Evolutionary conservation across 2,888 invertebrate genomes (phyloP), one percentile per base, ranked within the genome.

Genomic region (Phorcus lineatus): DNA sequence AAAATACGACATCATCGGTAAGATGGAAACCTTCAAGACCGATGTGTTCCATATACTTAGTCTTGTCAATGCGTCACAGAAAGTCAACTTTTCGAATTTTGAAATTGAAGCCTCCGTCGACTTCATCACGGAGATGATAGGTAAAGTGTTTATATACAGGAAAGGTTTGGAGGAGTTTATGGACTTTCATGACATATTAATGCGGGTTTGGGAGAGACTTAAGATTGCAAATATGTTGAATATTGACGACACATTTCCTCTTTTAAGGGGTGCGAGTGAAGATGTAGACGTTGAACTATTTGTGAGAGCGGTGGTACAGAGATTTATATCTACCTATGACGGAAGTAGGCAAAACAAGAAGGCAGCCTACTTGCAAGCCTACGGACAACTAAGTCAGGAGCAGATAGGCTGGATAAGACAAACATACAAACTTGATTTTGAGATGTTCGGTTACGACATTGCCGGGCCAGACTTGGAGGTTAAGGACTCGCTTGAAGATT

Each of bases 191-290:
- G 82, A 82, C 67, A 82, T 83, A 13, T 80, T 83, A 11, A 40
- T 55, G 47, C 62, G 85, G 54, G 55, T 81, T 9, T 85, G 85
- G 85, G 67, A 78, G 7, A 81, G 80, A 55, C 76, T 85, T 19
- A 82, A 85, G 52, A 81, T 85, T 55, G 75, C 82, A 19, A 82
- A 83, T 16, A 17, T 85, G 11, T 79, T 85, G 16, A 83, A 79
- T 54, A 53, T 82, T 53, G 78, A 79, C 17, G 74, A 80, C 40
- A 75, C 54, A 53, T 80, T 82, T 66, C 82, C 83, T 6, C 40
- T 83, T 4, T 7, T n/a, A 0, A 36, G 36, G n/a, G 11, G 0
- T 11, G 6, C 16, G 17, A 70, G 40, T 40, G 36, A n/a, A 4
- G 9, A 19, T 2, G 3, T 70, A n/a, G 4, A 28, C 0, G 36